phyloP scores from a whole-genome alignment of 2,888 invertebrate genomes.

The Xestia c-nigrum region DNA sequence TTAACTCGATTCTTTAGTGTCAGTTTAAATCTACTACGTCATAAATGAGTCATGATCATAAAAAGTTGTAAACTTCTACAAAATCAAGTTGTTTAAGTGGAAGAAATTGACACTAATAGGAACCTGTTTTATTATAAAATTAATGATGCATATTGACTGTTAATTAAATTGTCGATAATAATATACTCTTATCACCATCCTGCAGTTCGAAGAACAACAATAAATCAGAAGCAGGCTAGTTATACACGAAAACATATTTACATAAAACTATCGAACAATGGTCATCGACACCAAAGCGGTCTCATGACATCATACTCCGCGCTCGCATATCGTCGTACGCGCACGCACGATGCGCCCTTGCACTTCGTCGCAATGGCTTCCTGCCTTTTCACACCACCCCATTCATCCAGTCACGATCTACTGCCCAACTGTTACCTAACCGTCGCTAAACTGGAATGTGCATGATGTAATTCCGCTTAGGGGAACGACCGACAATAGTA shows the following conservation, averaged over 20 bases:
- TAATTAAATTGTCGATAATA: constrained; percentile 10
- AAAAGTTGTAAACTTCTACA: background rate
- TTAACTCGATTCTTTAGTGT: constrained; percentile 4
- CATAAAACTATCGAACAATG: constrained; percentile 51
- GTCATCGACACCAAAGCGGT: constrained; percentile 62
- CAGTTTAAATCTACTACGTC: background rate
- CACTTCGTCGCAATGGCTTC: constrained; percentile 79
- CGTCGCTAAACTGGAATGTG: constrained; percentile 73
- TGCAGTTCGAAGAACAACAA: constrained; percentile 12
- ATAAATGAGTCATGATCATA: constrained; percentile 8
- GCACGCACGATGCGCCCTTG: constrained; percentile 79
- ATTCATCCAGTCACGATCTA: constrained; percentile 82
- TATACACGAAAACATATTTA: constrained; percentile 43
- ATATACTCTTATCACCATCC: constrained; percentile 3
- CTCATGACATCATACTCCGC: constrained; percentile 65
- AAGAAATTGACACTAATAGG: background rate
- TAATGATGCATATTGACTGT: background rate
- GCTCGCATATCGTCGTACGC: constrained; percentile 46
- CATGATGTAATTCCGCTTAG: constrained; percentile 68
- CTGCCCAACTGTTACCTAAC: constrained; percentile 73
- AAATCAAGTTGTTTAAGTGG: constrained; percentile 4
- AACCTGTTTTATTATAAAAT: background rate
- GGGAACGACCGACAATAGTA: constrained; percentile 50
- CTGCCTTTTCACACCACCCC: constrained; percentile 81
- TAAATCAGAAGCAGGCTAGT: constrained; percentile 35